Conservation (phyloP, 64 coral and sea anemone genomes). For the Porites lutea region DNA sequence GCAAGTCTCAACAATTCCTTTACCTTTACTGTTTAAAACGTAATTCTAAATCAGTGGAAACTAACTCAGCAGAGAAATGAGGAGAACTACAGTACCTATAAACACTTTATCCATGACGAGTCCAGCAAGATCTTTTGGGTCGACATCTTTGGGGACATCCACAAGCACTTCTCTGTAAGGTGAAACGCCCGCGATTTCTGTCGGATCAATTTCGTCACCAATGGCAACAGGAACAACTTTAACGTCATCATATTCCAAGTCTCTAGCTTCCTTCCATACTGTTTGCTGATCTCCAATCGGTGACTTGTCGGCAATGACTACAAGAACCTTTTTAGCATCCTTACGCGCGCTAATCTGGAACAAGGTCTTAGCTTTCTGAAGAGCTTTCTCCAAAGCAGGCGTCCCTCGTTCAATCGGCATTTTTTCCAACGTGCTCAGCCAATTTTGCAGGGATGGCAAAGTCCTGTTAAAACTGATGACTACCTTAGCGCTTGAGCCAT, state of each 20-base stretch:
- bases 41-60: too few species aligned
- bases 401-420: conserved; percentile 39
- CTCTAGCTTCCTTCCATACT: conserved; percentile 53
- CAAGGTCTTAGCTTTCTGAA: conserved; percentile 49
- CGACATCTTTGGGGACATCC: conserved; percentile 32
- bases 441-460: conserved; percentile 42
- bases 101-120: conserved; percentile 70
- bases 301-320: conserved; percentile 82
- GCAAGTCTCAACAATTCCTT: too few species aligned
- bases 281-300: conserved; percentile 39
- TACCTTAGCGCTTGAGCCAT: conserved; percentile 59
- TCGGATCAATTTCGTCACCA: conserved; percentile 66
- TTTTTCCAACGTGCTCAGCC: conserved; percentile 17
- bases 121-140: conserved; percentile 61
- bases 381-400: conserved; percentile 56
- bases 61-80: not conserved
- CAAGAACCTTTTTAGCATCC: conserved; percentile 80
- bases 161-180: conserved; percentile 83
- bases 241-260: conserved; percentile 65
- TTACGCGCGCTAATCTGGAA: conserved; percentile 72
- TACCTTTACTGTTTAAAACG: too few species aligned
- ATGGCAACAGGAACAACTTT: conserved; percentile 81
- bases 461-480: conserved; percentile 56
- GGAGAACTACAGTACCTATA: conserved; percentile 56
- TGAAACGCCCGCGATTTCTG: conserved; percentile 56